Percentiles rank a stretch among this genome's conserved stretches.
phyloP scores from a whole-genome alignment of 2,888 invertebrate species.

The Drosophila percnosoma region DNA sequence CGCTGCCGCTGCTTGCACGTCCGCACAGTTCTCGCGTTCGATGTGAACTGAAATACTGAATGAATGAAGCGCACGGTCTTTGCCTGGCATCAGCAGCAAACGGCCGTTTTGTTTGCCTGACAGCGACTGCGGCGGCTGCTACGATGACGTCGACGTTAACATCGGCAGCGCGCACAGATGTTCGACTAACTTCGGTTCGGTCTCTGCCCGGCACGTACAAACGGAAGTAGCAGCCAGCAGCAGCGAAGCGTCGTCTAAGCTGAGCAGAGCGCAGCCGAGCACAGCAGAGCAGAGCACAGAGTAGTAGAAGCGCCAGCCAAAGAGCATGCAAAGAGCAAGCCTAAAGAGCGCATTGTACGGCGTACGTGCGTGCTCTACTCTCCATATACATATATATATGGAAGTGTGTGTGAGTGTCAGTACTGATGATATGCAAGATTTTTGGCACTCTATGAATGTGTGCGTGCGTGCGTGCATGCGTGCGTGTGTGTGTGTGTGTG shows the following conservation, averaged over 20 bases:
- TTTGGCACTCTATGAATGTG: constrained; percentile 48
- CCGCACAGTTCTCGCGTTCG: constrained; percentile 85
- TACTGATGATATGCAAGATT: constrained; percentile 48
- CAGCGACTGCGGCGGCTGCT: constrained; percentile 20
- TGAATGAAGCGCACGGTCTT: constrained; percentile 63
- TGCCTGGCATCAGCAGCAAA: constrained; percentile 33
- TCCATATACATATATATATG: background rate
- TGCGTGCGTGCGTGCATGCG: constrained; percentile 12
- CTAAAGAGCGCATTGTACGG: constrained; percentile 49
- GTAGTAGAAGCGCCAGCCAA: constrained; percentile 44
- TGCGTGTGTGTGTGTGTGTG: constrained; percentile 14
- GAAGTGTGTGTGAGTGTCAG: constrained; percentile 2
- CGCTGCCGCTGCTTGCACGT: constrained; percentile 74
- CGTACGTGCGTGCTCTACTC: constrained; percentile 62
- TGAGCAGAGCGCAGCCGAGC: constrained; percentile 23
- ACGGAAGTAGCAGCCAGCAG: constrained; percentile 57
- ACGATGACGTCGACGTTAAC: constrained; percentile 21
- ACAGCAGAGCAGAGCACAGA: constrained; percentile 29
- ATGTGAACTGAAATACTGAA: constrained; percentile 83
- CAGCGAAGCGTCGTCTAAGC: constrained; percentile 40
- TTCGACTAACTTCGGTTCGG: constrained; percentile 53
- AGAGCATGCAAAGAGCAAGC: constrained; percentile 59
- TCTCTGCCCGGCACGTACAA: constrained; percentile 50
- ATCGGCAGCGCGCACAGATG: constrained; percentile 64
- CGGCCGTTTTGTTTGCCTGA: constrained; percentile 49